Percentiles rank a stretch among this genome's conserved stretches.
Evolutionary conservation across 1,140 invertebrate species (phyloP).

Genomic region (Anagrus nilaparvatae): DNA sequence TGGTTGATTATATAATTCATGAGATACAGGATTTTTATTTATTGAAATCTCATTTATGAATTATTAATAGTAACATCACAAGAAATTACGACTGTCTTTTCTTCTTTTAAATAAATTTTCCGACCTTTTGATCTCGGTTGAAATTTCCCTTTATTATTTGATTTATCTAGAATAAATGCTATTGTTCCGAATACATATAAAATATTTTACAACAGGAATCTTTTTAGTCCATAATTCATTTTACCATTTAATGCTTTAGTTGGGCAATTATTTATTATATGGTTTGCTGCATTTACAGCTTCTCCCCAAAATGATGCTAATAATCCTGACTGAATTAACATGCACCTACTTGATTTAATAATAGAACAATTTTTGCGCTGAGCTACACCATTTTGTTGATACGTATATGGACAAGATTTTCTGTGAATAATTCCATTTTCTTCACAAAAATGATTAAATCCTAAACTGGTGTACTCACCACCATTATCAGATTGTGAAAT

Average conservation of each 20-base stretch:
- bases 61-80: conserved; percentile 23
- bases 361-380: background rate
- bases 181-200: conserved; percentile 24
- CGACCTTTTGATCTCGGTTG: conserved; percentile 19
- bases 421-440: background rate
- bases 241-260: background rate
- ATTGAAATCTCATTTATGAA: conserved; percentile 20
- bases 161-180: conserved; percentile 17
- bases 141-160: conserved; percentile 20
- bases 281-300: background rate
- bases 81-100: conserved; percentile 20
- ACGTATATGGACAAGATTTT: background rate
- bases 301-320: background rate
- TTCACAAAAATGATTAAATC: background rate
- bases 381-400: background rate
- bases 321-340: background rate
- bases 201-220: conserved; percentile 7
- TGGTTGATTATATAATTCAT: too few relatives aligned
- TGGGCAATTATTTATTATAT: conserved; percentile 7
- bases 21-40: too few relatives aligned
- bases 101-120: conserved; percentile 17
- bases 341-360: background rate
- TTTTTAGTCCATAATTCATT: conserved; percentile 4
- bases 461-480: background rate
- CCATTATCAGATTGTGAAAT: conserved; percentile 1